Evolutionary conservation across 2,797 vertebrate species (phyloP).

Genomic region (Notamacropus eugenii): DNA sequence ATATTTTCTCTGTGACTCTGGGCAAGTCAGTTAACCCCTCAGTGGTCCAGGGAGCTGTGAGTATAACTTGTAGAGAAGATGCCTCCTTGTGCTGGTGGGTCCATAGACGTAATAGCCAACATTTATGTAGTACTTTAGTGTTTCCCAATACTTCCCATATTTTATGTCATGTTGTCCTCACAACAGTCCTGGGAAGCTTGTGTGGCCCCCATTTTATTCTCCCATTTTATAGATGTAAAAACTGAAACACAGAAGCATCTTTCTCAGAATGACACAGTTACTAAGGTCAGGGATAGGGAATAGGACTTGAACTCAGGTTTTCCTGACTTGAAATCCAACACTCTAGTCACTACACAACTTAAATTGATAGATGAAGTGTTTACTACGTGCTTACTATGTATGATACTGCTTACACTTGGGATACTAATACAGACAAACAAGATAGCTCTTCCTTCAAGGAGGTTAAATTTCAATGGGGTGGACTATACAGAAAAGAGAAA

Average conservation of each 20-base stretch:
- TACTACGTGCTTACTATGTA: background rate
- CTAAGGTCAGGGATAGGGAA: background rate
- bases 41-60: background rate
- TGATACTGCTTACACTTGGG: background rate
- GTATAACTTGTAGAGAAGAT: background rate
- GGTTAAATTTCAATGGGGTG: background rate
- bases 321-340: background rate
- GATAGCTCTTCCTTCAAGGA: background rate
- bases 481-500: background rate
- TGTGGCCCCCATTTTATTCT: background rate
- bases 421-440: background rate
- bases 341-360: background rate
- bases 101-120: too few species aligned
- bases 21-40: too few species aligned
- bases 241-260: background rate
- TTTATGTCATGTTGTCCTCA: background rate
- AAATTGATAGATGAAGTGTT: background rate
- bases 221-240: background rate
- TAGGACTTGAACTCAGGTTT: background rate
- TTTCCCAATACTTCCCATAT: background rate
- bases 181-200: background rate
- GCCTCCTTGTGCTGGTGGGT: background rate
- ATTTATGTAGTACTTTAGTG: background rate
- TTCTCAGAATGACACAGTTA: background rate
- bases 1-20: background rate